These are phyloP conservation scores for Hylaeus anthracinus DNA, from an alignment of 1,140 invertebrate species.

Conservation along the genomic window DNA sequence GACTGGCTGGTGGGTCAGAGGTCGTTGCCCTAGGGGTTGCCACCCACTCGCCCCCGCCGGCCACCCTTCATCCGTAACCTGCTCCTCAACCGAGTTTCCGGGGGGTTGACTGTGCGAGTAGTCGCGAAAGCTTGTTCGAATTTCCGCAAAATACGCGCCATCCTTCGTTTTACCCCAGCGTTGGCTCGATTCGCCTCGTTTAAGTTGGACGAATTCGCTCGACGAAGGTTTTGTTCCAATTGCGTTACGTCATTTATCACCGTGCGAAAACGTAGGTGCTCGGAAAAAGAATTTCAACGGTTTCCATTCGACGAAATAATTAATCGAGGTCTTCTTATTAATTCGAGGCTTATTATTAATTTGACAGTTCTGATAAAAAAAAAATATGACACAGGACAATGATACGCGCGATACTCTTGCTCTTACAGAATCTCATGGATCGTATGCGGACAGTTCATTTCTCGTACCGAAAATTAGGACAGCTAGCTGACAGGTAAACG, in stretches of 20 bases:
- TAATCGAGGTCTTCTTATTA: too few relatives aligned
- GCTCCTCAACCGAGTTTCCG: constrained; percentile 49
- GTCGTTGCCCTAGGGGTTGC: constrained; percentile 71
- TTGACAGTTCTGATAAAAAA: too few relatives aligned
- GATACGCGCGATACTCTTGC: too few relatives aligned
- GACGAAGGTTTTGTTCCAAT: background rate
- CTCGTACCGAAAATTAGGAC: too few relatives aligned
- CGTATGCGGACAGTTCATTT: too few relatives aligned
- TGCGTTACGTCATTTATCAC: background rate
- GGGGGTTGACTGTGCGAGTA: constrained; percentile 57
- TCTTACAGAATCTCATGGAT: too few relatives aligned
- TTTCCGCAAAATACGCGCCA: constrained; percentile 55
- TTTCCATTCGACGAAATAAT: background rate
- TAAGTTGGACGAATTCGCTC: background rate
- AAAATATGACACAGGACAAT: too few relatives aligned
- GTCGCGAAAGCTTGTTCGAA: constrained; percentile 60
- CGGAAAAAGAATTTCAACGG: background rate
- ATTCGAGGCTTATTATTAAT: too few relatives aligned
- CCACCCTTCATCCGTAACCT: constrained; percentile 40
- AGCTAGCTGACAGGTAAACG: too few relatives aligned
- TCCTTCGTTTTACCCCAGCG: constrained; percentile 8
- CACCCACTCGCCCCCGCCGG: constrained; percentile 15
- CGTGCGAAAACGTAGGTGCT: too few relatives aligned
- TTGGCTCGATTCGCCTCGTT: constrained; percentile 14
- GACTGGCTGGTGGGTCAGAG: constrained; percentile 76